phyloP scores from a whole-genome alignment of 2,888 invertebrate species.

The Thysanoteuthis rhombus region DNA sequence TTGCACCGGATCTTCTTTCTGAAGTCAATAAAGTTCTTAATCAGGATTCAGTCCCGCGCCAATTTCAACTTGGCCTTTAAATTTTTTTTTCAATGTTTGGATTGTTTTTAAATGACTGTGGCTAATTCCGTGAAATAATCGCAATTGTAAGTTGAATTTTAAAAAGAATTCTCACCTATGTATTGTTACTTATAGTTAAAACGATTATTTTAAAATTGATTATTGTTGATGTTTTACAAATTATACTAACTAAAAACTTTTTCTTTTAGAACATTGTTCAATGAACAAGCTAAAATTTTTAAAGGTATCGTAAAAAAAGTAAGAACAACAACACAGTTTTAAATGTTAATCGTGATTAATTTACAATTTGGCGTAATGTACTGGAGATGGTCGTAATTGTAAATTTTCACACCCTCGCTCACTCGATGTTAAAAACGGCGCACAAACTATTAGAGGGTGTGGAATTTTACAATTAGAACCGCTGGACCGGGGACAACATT shows the following conservation, averaged over 20 bases:
- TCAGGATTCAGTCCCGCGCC: background rate
- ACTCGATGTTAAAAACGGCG: too few relatives aligned
- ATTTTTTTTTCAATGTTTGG: background rate
- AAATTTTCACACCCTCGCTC: too few relatives aligned
- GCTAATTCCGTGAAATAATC: background rate
- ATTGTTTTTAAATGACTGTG: background rate
- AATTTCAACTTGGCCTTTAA: background rate
- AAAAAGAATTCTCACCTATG: background rate
- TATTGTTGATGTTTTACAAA: too few relatives aligned
- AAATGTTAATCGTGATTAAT: too few relatives aligned
- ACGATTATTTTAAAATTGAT: background rate
- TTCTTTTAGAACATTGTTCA: background rate
- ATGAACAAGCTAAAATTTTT: background rate
- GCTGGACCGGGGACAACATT: too few relatives aligned
- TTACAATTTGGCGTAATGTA: too few relatives aligned
- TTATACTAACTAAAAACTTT: too few relatives aligned
- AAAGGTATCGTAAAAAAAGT: too few relatives aligned
- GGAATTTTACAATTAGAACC: too few relatives aligned
- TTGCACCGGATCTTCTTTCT: background rate
- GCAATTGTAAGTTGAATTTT: background rate
- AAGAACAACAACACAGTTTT: too few relatives aligned
- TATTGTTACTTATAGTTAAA: background rate
- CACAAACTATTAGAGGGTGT: too few relatives aligned
- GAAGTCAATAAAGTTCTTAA: background rate
- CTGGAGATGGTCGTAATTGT: too few relatives aligned